A percentile compares a stretch with the other conserved stretches of the same genome.
These are phyloP conservation scores for Taenaris catops DNA, from an alignment of 2,888 invertebrate genomes.

Conservation along the genomic window DNA sequence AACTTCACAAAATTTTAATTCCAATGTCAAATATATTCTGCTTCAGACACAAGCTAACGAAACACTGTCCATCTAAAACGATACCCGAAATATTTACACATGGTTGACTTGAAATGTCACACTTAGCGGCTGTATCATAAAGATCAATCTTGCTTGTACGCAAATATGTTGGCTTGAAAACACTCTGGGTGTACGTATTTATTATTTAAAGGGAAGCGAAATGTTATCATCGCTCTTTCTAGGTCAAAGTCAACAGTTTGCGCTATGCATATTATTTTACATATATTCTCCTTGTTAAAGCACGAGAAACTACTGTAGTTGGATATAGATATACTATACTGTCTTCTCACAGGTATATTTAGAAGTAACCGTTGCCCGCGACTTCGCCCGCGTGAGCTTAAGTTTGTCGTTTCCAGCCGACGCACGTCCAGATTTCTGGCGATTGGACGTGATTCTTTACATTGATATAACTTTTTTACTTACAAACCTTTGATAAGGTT, in stretches of 20 bases:
- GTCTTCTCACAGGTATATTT: too few species aligned
- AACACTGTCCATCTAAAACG: neutral
- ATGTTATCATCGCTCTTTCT: conserved; percentile 19
- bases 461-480: too few species aligned
- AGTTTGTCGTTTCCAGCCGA: too few species aligned
- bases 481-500: too few species aligned
- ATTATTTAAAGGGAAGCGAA: conserved; percentile 23
- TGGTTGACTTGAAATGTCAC: neutral
- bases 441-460: too few species aligned
- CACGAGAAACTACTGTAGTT: too few species aligned
- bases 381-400: too few species aligned
- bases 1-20: too few species aligned
- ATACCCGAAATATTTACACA: neutral
- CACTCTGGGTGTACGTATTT: conserved; percentile 22
- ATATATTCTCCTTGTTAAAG: conserved; percentile 8
- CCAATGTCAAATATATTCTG: neutral
- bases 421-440: too few species aligned
- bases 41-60: conserved; percentile 2
- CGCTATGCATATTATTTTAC: conserved; percentile 10
- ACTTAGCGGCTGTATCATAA: neutral
- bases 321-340: too few species aligned
- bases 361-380: too few species aligned
- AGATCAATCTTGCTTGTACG: conserved; percentile 11
- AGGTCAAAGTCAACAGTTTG: conserved; percentile 22
- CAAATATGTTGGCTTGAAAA: conserved; percentile 8